Base-by-base conservation (phyloP, 2,113 vertebrate genomes). In the Tychaedon coryphoeus region DNA sequence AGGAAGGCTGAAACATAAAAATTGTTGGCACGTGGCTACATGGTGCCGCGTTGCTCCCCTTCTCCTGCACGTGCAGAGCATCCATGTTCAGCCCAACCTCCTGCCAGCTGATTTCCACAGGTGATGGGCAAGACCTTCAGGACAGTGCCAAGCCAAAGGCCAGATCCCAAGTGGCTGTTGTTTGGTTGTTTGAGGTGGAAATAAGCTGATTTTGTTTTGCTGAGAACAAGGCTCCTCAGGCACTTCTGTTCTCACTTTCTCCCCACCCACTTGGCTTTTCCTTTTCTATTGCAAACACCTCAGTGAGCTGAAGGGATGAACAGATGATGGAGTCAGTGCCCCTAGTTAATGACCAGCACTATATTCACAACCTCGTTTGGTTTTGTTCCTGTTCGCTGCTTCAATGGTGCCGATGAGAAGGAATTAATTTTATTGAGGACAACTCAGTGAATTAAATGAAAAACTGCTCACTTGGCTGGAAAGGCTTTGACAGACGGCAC, bases 331-430 rank as follows among this genome's bases (percentile, higher is more conserved):
- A 98, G 93, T 96, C 93, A 90, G 74, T 96, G 96, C 96, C 94
- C 95, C 36, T 86, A 91, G 95, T 97, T 98, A 98, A 99, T 98
- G 97, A 97, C 97, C 96, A 96, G 91, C 95, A 97, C 96, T 99
- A 96, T 97, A 98, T 99, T 99, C 98, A 99, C 98, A 98, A 97
- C 94, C 96, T 98, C 91, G 29, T 98, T 97, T 92, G 90, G 87
- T 97, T 98, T 98, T 97, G 96, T 98, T 97, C 96, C 96, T 93
- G 54, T 94, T 96, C 61, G 51, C 88, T 15, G 65, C 94, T 92
- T 98, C 97, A 96, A 62, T 97, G 97, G 94, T 91, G 93, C 84
- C 51, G 60, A 97, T 93, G 97, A 98, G 97, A 94, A 96, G 97
- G 97, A 98, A 98, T 98, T 98, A 95, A 97, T 97, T 97, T 97